phyloP scores from a whole-genome alignment of 2,797 vertebrate species.

The Falco peregrinus region DNA sequence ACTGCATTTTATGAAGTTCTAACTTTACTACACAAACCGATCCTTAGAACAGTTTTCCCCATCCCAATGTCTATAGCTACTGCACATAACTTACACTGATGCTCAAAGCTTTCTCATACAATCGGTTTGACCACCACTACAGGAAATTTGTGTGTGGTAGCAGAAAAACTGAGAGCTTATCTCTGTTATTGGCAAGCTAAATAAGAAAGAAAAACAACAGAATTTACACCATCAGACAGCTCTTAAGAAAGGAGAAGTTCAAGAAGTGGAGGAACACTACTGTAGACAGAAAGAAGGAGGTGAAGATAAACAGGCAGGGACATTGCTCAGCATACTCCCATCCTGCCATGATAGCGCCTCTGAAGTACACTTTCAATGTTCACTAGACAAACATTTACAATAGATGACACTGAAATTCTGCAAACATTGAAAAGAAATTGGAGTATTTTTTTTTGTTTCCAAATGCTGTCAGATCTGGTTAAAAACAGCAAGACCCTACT shows the following conservation, averaged over 20 bases:
- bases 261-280: neutral
- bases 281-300: neutral
- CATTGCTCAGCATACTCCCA: neutral
- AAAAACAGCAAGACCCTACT: neutral
- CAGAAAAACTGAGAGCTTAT: neutral
- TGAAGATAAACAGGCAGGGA: neutral
- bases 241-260: neutral
- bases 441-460: neutral
- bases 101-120: neutral
- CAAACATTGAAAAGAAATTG: neutral
- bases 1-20: neutral
- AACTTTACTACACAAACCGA: neutral
- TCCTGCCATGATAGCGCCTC: rapidly evolving
- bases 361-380: rapidly evolving
- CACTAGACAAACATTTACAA: neutral
- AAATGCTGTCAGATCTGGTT: neutral
- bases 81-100: neutral
- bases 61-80: neutral
- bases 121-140: neutral
- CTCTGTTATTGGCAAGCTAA: neutral
- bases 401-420: neutral
- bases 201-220: neutral
- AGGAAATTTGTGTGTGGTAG: neutral
- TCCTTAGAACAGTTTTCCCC: neutral
- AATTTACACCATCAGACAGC: neutral